phyloP scores from a whole-genome alignment of 2,888 invertebrate species.

The Trachelus iudaicus region DNA sequence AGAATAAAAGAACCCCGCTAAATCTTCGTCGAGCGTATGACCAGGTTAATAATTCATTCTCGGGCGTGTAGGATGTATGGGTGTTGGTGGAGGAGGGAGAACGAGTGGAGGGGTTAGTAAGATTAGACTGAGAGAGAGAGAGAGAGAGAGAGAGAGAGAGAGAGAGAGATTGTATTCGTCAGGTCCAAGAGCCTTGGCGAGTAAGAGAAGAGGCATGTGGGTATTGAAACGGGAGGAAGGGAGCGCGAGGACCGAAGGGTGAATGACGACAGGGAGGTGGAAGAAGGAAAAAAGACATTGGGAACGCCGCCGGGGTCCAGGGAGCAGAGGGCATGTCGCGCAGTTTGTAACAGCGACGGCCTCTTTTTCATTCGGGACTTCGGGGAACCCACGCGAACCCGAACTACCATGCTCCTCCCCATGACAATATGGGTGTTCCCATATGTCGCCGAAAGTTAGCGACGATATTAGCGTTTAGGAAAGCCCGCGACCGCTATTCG shows the following conservation, averaged over 20 bases:
- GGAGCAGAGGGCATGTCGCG: conserved; percentile 2
- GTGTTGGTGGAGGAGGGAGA: neutral
- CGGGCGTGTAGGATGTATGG: neutral
- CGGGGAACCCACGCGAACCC: neutral
- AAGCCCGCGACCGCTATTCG: neutral
- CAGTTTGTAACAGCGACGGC: conserved; percentile 4
- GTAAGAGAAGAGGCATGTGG: no score
- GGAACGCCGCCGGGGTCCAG: neutral
- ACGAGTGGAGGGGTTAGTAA: neutral
- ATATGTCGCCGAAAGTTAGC: conserved; percentile 37
- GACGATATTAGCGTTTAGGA: conserved; percentile 6
- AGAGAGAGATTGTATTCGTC: no score
- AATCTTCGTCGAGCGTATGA: neutral
- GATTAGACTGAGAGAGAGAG: neutral
- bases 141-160: neutral
- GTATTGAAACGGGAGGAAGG: no score
- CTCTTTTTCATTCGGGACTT: conserved; percentile 3
- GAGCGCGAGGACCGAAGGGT: neutral
- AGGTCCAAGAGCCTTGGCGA: no score
- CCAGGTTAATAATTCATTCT: neutral
- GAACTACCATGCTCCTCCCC: neutral
- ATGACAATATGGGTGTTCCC: conserved; percentile 16
- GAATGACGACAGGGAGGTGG: neutral
- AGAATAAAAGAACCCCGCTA: neutral
- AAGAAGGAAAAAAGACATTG: neutral